A percentile compares a stretch with the other conserved stretches of the same genome.
Conservation (phyloP, 2,797 vertebrate genomes). For the Enteromius viviparus region DNA sequence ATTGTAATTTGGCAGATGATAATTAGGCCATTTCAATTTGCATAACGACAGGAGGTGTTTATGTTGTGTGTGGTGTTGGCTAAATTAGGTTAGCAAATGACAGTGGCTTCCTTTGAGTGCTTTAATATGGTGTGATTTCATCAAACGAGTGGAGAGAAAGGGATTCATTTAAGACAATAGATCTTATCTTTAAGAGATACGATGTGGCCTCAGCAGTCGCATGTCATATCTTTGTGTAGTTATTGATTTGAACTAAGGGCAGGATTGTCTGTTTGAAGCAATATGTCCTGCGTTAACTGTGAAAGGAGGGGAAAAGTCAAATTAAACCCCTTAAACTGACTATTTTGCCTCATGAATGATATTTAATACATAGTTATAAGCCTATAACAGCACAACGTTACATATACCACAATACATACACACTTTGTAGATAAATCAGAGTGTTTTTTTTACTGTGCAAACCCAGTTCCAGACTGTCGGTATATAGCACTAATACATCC, state of each 20-base stretch:
- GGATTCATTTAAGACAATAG: slow-evolving; percentile 49
- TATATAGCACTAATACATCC: neutral
- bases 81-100: slow-evolving; percentile 63
- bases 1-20: slow-evolving; percentile 59
- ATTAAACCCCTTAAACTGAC: neutral
- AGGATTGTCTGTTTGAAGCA: neutral
- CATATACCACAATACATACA: neutral
- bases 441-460: neutral
- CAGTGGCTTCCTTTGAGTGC: slow-evolving; percentile 57
- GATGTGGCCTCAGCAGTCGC: slow-evolving; percentile 1
- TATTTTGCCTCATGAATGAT: neutral
- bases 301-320: neutral
- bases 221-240: slow-evolving; percentile 20
- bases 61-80: slow-evolving; percentile 39
- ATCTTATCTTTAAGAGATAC: slow-evolving; percentile 65
- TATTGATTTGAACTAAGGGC: slow-evolving; percentile 19
- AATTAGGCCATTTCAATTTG: slow-evolving; percentile 71
- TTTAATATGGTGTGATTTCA: slow-evolving; percentile 71
- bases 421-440: neutral
- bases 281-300: neutral
- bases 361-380: neutral
- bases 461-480: neutral
- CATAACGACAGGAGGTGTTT: slow-evolving; percentile 48
- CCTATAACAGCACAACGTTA: neutral
- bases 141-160: slow-evolving; percentile 63